Evolutionary conservation across 1,140 invertebrate genomes (phyloP).

Genomic region (Pararge aegeria): DNA sequence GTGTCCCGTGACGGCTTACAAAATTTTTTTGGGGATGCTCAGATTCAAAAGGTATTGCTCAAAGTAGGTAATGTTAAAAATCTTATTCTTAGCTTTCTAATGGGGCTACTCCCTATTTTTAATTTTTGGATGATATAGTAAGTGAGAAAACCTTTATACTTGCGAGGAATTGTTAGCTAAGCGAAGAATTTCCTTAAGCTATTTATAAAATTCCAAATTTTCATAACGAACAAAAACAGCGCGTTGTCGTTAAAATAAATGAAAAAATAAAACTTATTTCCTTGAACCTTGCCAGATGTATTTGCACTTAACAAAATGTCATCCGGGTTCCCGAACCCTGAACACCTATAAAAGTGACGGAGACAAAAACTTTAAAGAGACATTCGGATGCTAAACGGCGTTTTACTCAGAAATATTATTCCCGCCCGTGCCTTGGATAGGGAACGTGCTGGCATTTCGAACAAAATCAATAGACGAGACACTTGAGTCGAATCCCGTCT

Average conservation of each 20-base stretch:
- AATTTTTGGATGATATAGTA: too few species aligned
- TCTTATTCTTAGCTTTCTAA: too few species aligned
- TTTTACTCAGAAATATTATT: conserved; percentile 41
- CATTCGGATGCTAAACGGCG: conserved; percentile 37
- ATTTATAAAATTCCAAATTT: too few species aligned
- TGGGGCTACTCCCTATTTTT: too few species aligned
- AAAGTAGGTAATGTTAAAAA: too few species aligned
- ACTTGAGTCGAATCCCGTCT: conserved; percentile 27
- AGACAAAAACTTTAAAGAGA: conserved; percentile 23
- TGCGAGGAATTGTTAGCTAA: too few species aligned
- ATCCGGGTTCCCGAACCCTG: neutral
- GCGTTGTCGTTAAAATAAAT: neutral
- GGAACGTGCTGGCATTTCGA: conserved; percentile 42
- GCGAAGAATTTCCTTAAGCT: too few species aligned
- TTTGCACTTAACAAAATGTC: neutral
- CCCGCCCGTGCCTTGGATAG: conserved; percentile 33
- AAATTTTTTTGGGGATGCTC: too few species aligned
- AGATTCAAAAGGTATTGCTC: too few species aligned
- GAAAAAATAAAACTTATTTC: neutral
- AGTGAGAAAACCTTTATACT: too few species aligned
- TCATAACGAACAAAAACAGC: neutral
- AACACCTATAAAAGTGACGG: neutral
- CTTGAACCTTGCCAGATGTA: neutral
- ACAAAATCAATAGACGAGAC: conserved; percentile 57
- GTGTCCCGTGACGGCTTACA: too few species aligned